Base-by-base conservation (phyloP, 1,140 invertebrate genomes). In the Idris sp. region DNA sequence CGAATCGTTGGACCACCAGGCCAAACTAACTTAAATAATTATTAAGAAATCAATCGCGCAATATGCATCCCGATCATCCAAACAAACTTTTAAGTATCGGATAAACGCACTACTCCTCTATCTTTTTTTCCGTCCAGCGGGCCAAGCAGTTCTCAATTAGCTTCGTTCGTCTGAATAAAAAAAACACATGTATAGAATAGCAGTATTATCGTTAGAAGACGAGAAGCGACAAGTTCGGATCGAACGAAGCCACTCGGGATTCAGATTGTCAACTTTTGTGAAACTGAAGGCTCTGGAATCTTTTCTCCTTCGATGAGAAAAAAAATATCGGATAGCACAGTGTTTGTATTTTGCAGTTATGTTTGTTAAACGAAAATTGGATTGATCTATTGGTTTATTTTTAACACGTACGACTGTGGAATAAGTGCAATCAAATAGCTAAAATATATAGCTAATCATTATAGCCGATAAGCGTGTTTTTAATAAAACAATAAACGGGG, bases 1-100 rank as follows among this genome's bases (percentile, higher is more conserved):
- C 75, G 81, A 83, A 54, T 81, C 79, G 77, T 84, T 80, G 83
- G 79, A 82, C 69, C 74, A 79, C 77, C 78, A 81, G 82, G 83
- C 74, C 82, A 84, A 84, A 81, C 79, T 80, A 78, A 76, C 74
- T 76, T 76, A 76, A 76, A 76, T 76, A 49, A 72, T 68, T 33
- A 13, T 67, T 76, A 65, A 67, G 54, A 61, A 76, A 64, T 25
- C 31, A 62, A 67, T 67, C 74, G 59, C 65, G 74, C 65, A 72
- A 72, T 72, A 76, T 40, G 67, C 67, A 72, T 71, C 73, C 67
- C 59, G 73, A 65, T 65, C 65, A 58, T 69, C 58, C 38, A 58
- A 54, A 56, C 62, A 35, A n/a, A 69, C 69, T 69, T 75, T 44
- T 62, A 51, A 56, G 38, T 67, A 68, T 68, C 58, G 58, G 31